Conservation (phyloP, 2,888 invertebrate species). For the Fabriciana adippe region DNA sequence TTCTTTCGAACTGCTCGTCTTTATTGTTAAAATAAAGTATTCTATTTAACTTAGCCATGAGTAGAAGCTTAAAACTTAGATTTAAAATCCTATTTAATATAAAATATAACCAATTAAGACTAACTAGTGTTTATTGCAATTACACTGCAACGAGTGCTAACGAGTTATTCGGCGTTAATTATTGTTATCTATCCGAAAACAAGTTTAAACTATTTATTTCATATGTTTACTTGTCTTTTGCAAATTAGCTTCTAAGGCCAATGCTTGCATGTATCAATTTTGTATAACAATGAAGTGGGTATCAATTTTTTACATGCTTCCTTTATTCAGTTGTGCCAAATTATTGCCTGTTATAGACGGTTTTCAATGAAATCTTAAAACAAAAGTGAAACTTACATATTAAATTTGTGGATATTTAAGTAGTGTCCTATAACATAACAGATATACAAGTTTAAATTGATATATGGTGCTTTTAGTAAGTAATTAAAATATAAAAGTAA, state of each 20-base stretch:
- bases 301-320: conserved; percentile 60
- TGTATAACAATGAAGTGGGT: conserved; percentile 46
- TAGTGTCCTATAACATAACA: background rate
- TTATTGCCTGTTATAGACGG: conserved; percentile 44
- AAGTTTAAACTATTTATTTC: conserved; percentile 57
- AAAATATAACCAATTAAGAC: background rate
- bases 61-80: no score
- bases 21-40: background rate
- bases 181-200: conserved; percentile 70
- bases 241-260: conserved; percentile 50
- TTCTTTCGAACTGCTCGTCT: background rate
- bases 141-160: conserved; percentile 29
- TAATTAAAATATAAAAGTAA: background rate
- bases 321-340: conserved; percentile 64
- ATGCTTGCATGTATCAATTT: conserved; percentile 52
- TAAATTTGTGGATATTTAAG: background rate
- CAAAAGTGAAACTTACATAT: conserved; percentile 9
- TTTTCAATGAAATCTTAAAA: conserved; percentile 29
- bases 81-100: background rate
- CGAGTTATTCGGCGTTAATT: conserved; percentile 59
- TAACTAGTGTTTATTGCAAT: conserved; percentile 15
- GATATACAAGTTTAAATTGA: background rate
- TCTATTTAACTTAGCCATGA: no score
- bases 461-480: background rate
- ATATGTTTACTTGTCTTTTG: conserved; percentile 32